phyloP scores from a whole-genome alignment of 2,888 invertebrate genomes.

The Drosophila nigricruria region DNA sequence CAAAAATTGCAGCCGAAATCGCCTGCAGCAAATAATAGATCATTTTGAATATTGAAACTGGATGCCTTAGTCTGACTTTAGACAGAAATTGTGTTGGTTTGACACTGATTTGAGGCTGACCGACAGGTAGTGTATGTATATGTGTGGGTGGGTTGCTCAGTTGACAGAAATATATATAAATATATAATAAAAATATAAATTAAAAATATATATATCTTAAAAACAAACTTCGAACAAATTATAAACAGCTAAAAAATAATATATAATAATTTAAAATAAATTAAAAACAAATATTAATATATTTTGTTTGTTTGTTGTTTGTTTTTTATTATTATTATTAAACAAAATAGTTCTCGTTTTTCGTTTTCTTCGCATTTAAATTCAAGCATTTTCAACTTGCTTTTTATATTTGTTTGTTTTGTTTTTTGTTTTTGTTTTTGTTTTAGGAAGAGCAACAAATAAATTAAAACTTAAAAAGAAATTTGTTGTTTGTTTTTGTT shows the following conservation, averaged over 20 bases:
- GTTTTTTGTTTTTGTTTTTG: slow-evolving; percentile 15
- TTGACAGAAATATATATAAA: neutral
- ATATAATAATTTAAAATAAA: slow-evolving; percentile 6
- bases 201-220: neutral
- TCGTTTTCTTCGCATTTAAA: slow-evolving; percentile 61
- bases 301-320: slow-evolving; percentile 44
- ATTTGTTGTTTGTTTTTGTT: slow-evolving; percentile 44
- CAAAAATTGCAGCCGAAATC: slow-evolving; percentile 45
- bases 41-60: slow-evolving; percentile 35
- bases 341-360: slow-evolving; percentile 77
- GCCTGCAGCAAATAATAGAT: slow-evolving; percentile 54
- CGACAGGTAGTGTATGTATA: neutral
- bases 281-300: slow-evolving; percentile 30
- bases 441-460: slow-evolving; percentile 81
- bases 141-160: slow-evolving; percentile 12
- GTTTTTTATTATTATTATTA: slow-evolving; percentile 52
- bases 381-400: slow-evolving; percentile 62
- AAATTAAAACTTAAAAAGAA: slow-evolving; percentile 78
- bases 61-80: neutral
- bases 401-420: slow-evolving; percentile 32
- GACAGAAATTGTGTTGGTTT: slow-evolving; percentile 6
- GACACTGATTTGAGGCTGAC: slow-evolving; percentile 4
- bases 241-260: neutral
- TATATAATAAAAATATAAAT: no score
- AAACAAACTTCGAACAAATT: neutral